Base-by-base conservation (phyloP, 2,113 vertebrate genomes). In the Salvelinus alpinus region DNA sequence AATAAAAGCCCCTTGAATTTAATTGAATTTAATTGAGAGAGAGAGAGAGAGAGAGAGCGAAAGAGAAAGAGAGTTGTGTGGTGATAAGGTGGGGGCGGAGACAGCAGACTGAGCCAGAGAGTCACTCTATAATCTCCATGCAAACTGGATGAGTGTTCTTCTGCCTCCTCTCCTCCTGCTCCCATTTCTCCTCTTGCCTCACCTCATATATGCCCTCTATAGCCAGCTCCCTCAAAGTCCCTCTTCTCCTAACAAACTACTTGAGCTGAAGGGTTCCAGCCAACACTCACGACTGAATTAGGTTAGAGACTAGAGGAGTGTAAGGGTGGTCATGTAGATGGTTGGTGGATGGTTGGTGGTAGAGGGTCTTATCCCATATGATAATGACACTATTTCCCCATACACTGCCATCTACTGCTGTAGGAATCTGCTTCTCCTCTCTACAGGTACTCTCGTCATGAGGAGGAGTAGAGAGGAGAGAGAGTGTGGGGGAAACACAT, bases 401-500 rank as follows among this genome's bases (percentile, higher is more conserved):
- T 44, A 44, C 38, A 44, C 12, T 54, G 1, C 20, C 18, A 62
- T 24, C 59, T 22, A 34, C 84, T 84, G 16, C 51, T 54, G 51
- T 5, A 18, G 16, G 54, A 62, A 51, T 4, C 18, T 44, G 38
- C 9, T 44, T 38, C 0, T 38, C 34, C 34, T 38, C 34, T 8
- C 38, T 9, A 1, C 48, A 51, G 14, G 12, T 16, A 3, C 13
- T 14, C 51, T 54, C 14, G 18, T 18, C 16, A 62, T 7, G 59
- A 22, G 48, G 38, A 72, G 66, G 38, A 44, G 38, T 38, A 70
- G 66, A 75, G 68, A 38, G 79, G 68, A 34, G 71, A 77, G 67
- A 74, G 78, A 75, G 91, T 91, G 31, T 9, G 9, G 38, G 38
- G 38, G 9, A 44, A 44, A 11, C 38, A 44, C 38, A 44, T 44